These are phyloP conservation scores for Parotocinclus haroldoi DNA, from an alignment of 2,797 vertebrate species.

Conservation along the genomic window DNA sequence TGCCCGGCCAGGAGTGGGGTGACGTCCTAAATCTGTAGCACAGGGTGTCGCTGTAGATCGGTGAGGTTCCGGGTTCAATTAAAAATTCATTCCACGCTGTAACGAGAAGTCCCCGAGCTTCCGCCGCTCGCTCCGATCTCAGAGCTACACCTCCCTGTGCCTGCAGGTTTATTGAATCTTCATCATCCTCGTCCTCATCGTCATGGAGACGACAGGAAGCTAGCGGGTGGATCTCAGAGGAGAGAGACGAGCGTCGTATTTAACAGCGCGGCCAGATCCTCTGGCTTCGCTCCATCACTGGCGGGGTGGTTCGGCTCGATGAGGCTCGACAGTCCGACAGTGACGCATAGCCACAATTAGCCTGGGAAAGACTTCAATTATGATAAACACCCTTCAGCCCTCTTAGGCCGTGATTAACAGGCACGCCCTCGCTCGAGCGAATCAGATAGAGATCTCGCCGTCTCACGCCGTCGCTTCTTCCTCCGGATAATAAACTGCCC, in stretches of 20 bases:
- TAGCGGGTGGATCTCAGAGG: slow-evolving; percentile 5
- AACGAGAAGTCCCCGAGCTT: too few relatives aligned
- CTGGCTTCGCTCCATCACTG: slow-evolving; percentile 42
- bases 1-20: neutral
- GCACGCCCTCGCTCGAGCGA: slow-evolving; percentile 71
- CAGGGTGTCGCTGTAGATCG: too few relatives aligned
- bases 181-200: too few relatives aligned
- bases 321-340: slow-evolving; percentile 76
- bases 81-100: too few relatives aligned
- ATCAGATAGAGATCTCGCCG: slow-evolving; percentile 91
- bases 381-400: slow-evolving; percentile 87
- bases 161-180: too few relatives aligned
- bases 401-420: slow-evolving; percentile 95
- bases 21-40: slow-evolving; percentile 2
- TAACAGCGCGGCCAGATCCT: slow-evolving; percentile 13
- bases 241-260: slow-evolving; percentile 33
- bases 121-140: too few relatives aligned
- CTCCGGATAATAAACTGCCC: slow-evolving; percentile 85
- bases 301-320: too few relatives aligned
- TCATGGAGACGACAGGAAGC: slow-evolving; percentile 14
- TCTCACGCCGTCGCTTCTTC: slow-evolving; percentile 83
- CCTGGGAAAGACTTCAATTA: slow-evolving; percentile 90
- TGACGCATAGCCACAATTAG: slow-evolving; percentile 94
- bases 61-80: too few relatives aligned
- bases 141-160: too few relatives aligned